Conservation (phyloP, 2,113 vertebrate species). For the Anhinga rufa region DNA sequence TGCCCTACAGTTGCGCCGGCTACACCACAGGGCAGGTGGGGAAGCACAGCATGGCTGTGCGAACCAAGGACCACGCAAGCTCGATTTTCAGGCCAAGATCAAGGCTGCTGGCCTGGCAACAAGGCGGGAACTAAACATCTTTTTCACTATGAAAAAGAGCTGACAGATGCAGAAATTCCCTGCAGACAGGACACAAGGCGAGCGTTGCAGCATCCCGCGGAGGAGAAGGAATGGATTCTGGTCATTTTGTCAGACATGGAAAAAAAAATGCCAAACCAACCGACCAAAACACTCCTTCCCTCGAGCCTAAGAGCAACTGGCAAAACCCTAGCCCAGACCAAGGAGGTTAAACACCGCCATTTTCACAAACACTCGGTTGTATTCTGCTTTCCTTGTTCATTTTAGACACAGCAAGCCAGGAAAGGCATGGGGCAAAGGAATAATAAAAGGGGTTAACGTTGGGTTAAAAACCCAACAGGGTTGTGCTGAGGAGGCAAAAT, state of each 20-base stretch:
- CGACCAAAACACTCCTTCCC: too few species aligned
- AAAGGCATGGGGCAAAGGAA: not conserved
- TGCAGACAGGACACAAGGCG: fast-evolving
- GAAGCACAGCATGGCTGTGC: not conserved
- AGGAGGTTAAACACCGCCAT: not conserved
- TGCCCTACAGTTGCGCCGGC: not conserved
- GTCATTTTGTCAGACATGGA: too few species aligned
- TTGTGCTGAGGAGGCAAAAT: not conserved
- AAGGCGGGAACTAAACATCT: not conserved
- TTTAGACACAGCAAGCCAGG: not conserved
- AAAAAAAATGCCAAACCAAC: too few species aligned
- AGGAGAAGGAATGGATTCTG: not conserved
- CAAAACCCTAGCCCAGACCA: not conserved
- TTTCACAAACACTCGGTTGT: not conserved
- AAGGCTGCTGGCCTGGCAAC: not conserved
- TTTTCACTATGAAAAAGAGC: not conserved
- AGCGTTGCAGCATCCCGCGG: not conserved
- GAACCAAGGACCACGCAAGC: not conserved
- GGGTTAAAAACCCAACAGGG: fast-evolving
- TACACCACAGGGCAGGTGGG: too few species aligned
- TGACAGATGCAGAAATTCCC: not conserved
- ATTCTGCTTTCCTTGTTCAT: not conserved
- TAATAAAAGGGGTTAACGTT: not conserved
- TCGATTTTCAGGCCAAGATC: not conserved
- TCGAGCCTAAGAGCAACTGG: not conserved